Evolutionary conservation across 37 sponge, comb jelly and placozoan species (phyloP).

Genomic region (Beroe ovata): DNA sequence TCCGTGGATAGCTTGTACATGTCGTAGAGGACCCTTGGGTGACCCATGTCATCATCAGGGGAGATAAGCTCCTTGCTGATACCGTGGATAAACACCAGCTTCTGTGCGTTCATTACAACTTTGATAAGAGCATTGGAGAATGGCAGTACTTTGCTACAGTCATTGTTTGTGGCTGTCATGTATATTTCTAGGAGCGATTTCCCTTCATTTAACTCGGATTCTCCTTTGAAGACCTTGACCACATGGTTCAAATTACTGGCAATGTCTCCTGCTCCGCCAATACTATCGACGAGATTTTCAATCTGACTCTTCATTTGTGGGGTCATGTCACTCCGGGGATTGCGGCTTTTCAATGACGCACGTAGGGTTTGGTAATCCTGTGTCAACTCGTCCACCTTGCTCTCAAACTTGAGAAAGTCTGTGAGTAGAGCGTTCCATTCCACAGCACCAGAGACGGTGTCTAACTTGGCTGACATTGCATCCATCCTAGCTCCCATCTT

Average conservation of each 20-base stretch:
- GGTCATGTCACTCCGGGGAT: background rate
- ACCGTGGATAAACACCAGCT: background rate
- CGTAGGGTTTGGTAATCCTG: background rate
- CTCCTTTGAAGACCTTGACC: background rate
- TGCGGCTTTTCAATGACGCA: background rate
- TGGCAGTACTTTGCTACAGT: constrained; percentile 2
- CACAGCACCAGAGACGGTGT: background rate
- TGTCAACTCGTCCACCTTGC: background rate
- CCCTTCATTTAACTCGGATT: background rate
- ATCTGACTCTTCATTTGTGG: background rate
- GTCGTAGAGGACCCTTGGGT: background rate
- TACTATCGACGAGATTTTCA: background rate
- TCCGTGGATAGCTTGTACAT: background rate
- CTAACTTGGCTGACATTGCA: background rate
- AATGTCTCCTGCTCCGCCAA: background rate
- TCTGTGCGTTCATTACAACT: background rate
- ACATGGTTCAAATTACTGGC: background rate
- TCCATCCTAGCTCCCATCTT: background rate
- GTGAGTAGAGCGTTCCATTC: background rate
- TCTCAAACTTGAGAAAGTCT: background rate
- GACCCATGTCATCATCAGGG: background rate
- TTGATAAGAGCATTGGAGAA: background rate
- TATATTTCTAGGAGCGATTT: background rate
- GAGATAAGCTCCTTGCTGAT: background rate
- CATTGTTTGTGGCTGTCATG: background rate